Base-by-base conservation (phyloP, 2,888 invertebrate species). In the Melinopterus prodromus region DNA sequence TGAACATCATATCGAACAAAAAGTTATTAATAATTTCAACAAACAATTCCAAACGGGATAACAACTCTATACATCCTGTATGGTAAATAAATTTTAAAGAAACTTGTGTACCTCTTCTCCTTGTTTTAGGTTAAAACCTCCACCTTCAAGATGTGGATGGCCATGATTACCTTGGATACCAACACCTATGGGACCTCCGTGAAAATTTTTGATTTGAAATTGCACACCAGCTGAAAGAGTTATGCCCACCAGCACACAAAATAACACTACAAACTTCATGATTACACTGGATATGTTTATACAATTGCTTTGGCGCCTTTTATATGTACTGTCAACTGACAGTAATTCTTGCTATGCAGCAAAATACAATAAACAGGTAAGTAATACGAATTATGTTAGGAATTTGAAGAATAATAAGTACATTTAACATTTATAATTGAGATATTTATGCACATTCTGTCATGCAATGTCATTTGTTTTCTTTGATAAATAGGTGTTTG, bases 131-230 rank as follows among this genome's bases (percentile, higher is more conserved):
- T 76, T 79, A 72, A 86, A 85, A 72, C 87, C 87, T 0, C 87
- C 87, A 77, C 82, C 83, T 15, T 80, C 84, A 12, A 86, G 81
- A 78, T 84, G 81, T 0, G 83, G 77, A 80, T 86, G 83, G 37
- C 86, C 86, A 16, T 84, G 82, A 79, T 87, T 86, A 5, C 87
- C 87, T 77, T 84, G 85, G 76, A 85, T 85, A n/a, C 87, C 87
- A 7, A 86, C 83, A 86, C 87, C 86, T 15, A 86, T 82, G 4
- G 84, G 83, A 0, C 84, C 85, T 12, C 74, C 74, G 36, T 74
- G 74, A 74, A 26, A 74, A 36, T 74, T 74, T 15, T n/a, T 74
- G 9, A 74, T 74, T 6, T 26, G 16, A 35, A 74, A 74, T 74
- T 36, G 35, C 2, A 74, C 74, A 6, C 9, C 26, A 6, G 9